Evolutionary conservation across 2,113 vertebrate species (phyloP), one percentile per base, ranked within the genome.

Genomic region (Mastomys coucha): DNA sequence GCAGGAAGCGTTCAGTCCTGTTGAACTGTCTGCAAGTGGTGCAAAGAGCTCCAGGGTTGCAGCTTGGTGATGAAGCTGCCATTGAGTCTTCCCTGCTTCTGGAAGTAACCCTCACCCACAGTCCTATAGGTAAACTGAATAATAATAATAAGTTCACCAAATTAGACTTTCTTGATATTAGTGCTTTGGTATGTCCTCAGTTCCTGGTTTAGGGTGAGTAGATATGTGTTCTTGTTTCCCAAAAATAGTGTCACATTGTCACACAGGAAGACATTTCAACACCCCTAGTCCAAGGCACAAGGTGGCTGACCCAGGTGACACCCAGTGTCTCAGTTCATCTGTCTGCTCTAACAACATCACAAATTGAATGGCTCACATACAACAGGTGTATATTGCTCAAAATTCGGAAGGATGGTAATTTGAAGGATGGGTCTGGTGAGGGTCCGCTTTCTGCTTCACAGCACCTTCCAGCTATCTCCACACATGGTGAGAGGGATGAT

Each of bases 301-400:
- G 93, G 93, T 67, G 65, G 22, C 56, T 92, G 94, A 91, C 96
- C 94, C 77, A 63, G 89, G 92, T 97, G 93, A 73, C 22, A 31
- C 42, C n/a, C 84, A 53, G 86, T 56, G 9, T 42, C 65, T 65
- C 10, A 1, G 53, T 58, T 22, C 7, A 36, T 49, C 10, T 65
- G 39, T 53, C 24, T 77, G n/a, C 60, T 58, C 1, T 28, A 45
- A 58, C 36, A 16, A 65, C 31, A 72, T 67, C 39, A 45, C 4
- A 60, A 9, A 24, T 2, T 10, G 73, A 17, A 36, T 24, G 31
- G 33, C 24, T 19, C 16, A 14, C 22, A 24, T 14, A 42, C 36
- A 73, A 2, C 67, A 39, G 11, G 33, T 16, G 11, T 49, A 31
- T 60, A 14, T 12, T 45, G 42, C 12, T 77, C 1, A 4, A 26